These are phyloP conservation scores for Drosophila imparisetae DNA, from an alignment of 2,888 invertebrate species.

Conservation along the genomic window DNA sequence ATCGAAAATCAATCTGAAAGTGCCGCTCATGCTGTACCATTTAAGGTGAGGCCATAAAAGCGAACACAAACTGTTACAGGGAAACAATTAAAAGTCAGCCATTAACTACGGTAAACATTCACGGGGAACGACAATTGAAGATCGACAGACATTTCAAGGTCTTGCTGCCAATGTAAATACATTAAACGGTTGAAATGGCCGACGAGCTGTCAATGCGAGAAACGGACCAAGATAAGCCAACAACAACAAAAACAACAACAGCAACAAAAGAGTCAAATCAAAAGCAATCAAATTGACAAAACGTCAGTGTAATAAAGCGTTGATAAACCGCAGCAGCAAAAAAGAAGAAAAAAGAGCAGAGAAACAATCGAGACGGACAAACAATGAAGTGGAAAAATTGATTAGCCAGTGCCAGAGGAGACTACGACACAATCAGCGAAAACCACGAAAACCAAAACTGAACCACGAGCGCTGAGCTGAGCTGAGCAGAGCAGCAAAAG, in stretches of 20 bases:
- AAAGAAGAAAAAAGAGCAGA: conserved; percentile 8
- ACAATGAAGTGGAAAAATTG: conserved; percentile 66
- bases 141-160: conserved; percentile 66
- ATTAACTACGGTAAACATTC: conserved; percentile 60
- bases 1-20: conserved; percentile 52
- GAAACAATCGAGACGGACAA: conserved; percentile 26
- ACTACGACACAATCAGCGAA: conserved; percentile 42
- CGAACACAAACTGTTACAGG: conserved; percentile 47
- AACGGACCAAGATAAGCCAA: conserved; percentile 17
- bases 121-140: conserved; percentile 13
- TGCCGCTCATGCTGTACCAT: conserved; percentile 37
- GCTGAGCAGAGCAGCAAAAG: conserved; percentile 63
- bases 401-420: conserved; percentile 49
- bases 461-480: conserved; percentile 36
- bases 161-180: conserved; percentile 52
- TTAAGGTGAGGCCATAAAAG: conserved; percentile 50
- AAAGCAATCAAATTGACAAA: conserved; percentile 83
- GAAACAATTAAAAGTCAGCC: conserved; percentile 65
- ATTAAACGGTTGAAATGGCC: conserved; percentile 54
- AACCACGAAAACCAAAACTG: conserved; percentile 56
- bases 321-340: conserved; percentile 76
- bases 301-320: conserved; percentile 83
- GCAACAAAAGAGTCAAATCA: conserved; percentile 63
- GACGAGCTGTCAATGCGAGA: conserved; percentile 42
- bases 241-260: conserved; percentile 3